Conservation (phyloP, 1,140 invertebrate genomes). For the Cydia amplana region DNA sequence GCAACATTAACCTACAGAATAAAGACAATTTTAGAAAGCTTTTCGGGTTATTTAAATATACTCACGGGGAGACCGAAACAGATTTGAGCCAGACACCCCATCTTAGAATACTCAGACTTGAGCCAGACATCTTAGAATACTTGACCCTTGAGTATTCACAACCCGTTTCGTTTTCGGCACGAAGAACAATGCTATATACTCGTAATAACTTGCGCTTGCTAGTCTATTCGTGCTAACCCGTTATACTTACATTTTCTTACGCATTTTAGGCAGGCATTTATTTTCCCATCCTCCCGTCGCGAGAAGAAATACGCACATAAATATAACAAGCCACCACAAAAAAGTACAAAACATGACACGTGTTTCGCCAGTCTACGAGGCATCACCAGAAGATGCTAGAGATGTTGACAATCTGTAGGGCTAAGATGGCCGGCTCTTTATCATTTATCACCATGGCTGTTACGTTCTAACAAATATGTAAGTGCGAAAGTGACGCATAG, state of each 20-base stretch:
- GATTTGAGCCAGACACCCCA: neutral
- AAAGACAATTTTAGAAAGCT: neutral
- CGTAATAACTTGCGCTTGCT: neutral
- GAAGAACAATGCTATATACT: neutral
- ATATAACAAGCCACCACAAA: no score
- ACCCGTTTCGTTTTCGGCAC: neutral
- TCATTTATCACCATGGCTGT: no score
- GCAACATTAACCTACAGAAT: neutral
- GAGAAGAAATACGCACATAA: no score
- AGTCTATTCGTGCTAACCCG: no score
- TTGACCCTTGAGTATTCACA: conserved; percentile 1
- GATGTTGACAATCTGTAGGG: no score
- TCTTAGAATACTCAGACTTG: neutral
- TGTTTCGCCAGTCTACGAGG: no score
- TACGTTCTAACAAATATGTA: no score
- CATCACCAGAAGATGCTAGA: no score
- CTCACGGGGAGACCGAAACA: neutral
- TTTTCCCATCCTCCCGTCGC: no score
- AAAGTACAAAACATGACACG: no score
- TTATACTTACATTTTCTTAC: neutral
- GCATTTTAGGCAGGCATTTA: neutral
- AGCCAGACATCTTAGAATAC: neutral
- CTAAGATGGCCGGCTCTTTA: no score
- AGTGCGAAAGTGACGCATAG: no score
- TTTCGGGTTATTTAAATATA: neutral